A percentile compares a stretch with the other conserved stretches of the same genome.
Conservation (phyloP, 2,797 vertebrate genomes). For the Tokudaia tokunoshimensis region DNA sequence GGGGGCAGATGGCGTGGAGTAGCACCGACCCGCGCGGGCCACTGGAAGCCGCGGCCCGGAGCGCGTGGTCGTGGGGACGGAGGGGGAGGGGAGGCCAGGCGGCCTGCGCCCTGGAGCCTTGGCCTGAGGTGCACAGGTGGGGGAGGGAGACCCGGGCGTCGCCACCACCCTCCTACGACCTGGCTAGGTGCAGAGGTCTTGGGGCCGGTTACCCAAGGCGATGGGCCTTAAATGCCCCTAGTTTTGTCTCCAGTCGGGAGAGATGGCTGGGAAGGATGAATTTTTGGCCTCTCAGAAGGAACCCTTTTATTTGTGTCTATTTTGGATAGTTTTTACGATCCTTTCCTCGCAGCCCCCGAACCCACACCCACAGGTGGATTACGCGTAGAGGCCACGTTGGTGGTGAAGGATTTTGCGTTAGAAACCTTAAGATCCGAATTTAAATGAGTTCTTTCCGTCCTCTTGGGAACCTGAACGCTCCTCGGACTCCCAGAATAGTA, state of each 20-base stretch:
- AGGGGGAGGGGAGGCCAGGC: background rate
- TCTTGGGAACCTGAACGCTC: background rate
- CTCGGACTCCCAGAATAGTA: background rate
- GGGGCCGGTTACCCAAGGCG: conserved; percentile 45
- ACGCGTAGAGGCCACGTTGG: background rate
- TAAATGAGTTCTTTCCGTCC: background rate
- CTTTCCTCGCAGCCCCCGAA: background rate
- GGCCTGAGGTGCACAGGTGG: conserved; percentile 35
- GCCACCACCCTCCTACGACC: background rate
- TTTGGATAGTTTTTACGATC: background rate
- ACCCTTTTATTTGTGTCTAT: background rate
- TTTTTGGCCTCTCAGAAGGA: background rate
- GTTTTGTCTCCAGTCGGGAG: conserved; percentile 1
- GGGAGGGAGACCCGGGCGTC: conserved; percentile 25
- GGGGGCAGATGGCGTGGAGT: conserved; percentile 54
- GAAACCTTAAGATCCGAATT: conserved; percentile 25
- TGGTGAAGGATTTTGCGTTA: conserved; percentile 7
- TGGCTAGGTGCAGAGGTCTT: background rate
- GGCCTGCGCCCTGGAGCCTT: background rate
- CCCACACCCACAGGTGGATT: background rate
- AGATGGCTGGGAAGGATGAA: background rate
- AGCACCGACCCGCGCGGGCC: background rate
- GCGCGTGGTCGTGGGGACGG: background rate
- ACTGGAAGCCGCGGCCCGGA: background rate
- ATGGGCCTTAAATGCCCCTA: background rate